phyloP scores from a whole-genome alignment of 1,140 invertebrate species.

The Propsilocerus akamusi region DNA sequence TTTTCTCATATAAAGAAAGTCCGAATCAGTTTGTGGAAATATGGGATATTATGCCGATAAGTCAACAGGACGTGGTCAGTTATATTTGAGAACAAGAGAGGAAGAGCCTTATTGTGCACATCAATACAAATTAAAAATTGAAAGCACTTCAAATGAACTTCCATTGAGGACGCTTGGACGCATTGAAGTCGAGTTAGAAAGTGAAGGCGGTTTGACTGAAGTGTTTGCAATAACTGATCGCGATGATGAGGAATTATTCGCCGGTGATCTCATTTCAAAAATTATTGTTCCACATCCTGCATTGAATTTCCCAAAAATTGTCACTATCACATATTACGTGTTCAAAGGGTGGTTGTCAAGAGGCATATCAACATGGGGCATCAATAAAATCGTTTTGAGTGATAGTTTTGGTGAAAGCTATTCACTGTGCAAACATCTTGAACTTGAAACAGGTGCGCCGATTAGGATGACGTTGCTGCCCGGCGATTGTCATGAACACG shows the following conservation, averaged over 20 bases:
- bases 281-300: conserved; percentile 78
- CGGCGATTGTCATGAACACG: conserved; percentile 46
- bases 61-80: conserved; percentile 55
- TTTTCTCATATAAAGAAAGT: conserved; percentile 16
- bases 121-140: conserved; percentile 68
- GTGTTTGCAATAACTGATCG: conserved; percentile 74
- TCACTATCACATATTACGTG: conserved; percentile 65
- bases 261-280: conserved; percentile 48
- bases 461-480: conserved; percentile 50
- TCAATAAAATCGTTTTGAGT: conserved; percentile 67
- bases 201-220: conserved; percentile 66
- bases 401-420: conserved; percentile 69
- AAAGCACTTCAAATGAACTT: conserved; percentile 49
- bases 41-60: conserved; percentile 89
- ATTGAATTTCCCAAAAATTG: conserved; percentile 44
- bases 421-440: conserved; percentile 57
- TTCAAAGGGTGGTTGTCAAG: conserved; percentile 86
- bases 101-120: conserved; percentile 87
- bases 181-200: conserved; percentile 62
- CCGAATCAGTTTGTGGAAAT: conserved; percentile 50
- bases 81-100: conserved; percentile 73
- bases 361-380: conserved; percentile 52
- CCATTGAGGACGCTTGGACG: conserved; percentile 44
- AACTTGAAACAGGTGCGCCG: conserved; percentile 51
- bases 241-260: conserved; percentile 55